These are phyloP conservation scores for Cossypha niveicapilla DNA, from an alignment of 2,797 vertebrate species.

Conservation along the genomic window DNA sequence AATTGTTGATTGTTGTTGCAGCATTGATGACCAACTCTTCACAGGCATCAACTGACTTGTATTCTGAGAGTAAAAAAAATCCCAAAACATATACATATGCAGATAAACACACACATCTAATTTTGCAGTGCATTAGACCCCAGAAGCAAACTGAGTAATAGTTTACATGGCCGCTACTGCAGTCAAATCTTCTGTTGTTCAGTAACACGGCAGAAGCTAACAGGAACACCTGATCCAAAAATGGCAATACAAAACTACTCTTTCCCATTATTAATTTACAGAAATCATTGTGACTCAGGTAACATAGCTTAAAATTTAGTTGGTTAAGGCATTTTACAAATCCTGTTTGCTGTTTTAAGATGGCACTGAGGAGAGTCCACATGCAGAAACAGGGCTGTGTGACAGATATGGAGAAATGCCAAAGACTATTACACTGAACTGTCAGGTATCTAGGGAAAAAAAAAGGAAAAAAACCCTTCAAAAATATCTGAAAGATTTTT, in stretches of 20 bases:
- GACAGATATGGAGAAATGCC: neutral
- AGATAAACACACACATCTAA: neutral
- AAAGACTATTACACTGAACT: neutral
- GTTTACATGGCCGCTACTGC: neutral
- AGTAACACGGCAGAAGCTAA: neutral
- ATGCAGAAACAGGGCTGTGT: neutral
- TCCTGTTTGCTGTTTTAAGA: neutral
- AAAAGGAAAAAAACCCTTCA: neutral
- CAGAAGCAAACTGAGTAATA: neutral
- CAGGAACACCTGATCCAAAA: neutral
- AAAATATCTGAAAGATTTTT: neutral
- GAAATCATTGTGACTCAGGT: neutral
- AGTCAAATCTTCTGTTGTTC: neutral
- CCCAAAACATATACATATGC: neutral
- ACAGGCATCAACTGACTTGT: slow-evolving; percentile 80
- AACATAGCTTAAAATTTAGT: neutral
- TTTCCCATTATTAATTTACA: neutral
- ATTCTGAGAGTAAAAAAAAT: slow-evolving; percentile 72
- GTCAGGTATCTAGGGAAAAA: neutral
- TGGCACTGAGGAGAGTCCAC: neutral
- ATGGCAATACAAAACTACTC: neutral
- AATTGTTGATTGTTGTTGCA: slow-evolving; percentile 87
- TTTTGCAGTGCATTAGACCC: neutral
- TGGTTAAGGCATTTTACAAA: neutral
- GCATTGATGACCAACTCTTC: slow-evolving; percentile 88